Evolutionary conservation across 2,888 invertebrate species (phyloP).

Genomic region (Thymelicus sylvestris): DNA sequence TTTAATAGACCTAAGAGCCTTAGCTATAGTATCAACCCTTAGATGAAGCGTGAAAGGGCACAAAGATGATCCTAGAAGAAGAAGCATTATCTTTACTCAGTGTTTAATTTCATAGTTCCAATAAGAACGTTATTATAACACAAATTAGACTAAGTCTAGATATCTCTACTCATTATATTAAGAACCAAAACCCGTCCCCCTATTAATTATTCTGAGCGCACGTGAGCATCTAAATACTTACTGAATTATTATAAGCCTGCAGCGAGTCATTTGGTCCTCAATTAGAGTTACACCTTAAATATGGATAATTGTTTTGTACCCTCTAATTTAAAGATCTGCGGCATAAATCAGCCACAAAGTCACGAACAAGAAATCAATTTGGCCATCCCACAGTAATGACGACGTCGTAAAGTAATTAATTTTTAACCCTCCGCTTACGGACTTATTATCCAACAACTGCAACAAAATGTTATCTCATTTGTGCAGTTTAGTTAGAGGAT

Average conservation of each 20-base stretch:
- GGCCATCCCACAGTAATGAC: slow-evolving; percentile 45
- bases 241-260: slow-evolving; percentile 47
- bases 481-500: too few species aligned
- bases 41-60: too few species aligned
- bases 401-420: slow-evolving; percentile 48
- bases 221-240: slow-evolving; percentile 41
- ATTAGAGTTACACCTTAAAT: slow-evolving; percentile 66
- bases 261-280: slow-evolving; percentile 50
- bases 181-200: slow-evolving; percentile 4
- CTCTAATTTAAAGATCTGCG: slow-evolving; percentile 59
- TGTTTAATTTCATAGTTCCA: neutral
- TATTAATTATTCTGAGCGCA: slow-evolving; percentile 37
- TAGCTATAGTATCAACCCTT: too few species aligned
- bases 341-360: slow-evolving; percentile 49
- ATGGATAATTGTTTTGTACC: slow-evolving; percentile 62
- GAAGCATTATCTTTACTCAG: too few species aligned
- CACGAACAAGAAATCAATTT: slow-evolving; percentile 53
- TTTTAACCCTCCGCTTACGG: slow-evolving; percentile 25
- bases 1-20: too few species aligned
- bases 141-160: neutral
- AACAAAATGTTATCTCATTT: too few species aligned
- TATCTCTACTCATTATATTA: too few species aligned
- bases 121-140: neutral
- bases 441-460: neutral
- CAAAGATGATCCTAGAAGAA: too few species aligned